Base-by-base conservation (phyloP, 2,797 vertebrate species). In the Chloroceryle inda region DNA sequence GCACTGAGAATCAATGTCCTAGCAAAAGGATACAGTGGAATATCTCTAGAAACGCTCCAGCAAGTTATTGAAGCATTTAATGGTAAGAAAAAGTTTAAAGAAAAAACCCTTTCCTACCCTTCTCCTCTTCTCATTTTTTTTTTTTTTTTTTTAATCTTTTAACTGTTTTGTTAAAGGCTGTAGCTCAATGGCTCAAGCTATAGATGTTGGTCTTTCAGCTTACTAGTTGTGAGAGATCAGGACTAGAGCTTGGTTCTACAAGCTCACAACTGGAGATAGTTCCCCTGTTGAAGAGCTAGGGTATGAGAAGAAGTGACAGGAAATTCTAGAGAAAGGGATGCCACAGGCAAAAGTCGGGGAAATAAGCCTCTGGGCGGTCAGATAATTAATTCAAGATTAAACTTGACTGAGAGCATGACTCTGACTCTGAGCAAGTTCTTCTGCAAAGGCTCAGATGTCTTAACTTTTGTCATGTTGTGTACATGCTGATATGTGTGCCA, bases 1-100 rank as follows among this genome's bases (percentile, higher is more conserved):
- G 99, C 99, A 2, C 98, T 99, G 92, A 98, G 99, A 97, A 99
- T 99, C 97, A 99, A 99, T 69, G 98, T 99, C 85, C 98, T 99
- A 92, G 99, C 99, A 79, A 99, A 99, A 98, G 99, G 99, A 42
- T 90, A 99, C 98, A 99, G 99, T 37, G 99, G 99, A 38, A 98
- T 99, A 97, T 99, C 99, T 71, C 96, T 99, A 88, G 99, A 99
- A 97, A 99, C 99, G 4, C 99, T 99, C 61, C 97, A 98, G 56
- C 98, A 98, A 97, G 99, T 99, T 96, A 98, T 99, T 22, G 98
- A 99, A 96, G 99, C 98, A 20, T 99, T 99, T 97, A 99, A 99
- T 35, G 99, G 99, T 99, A 98, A 98, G 42, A 74, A 53, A 13
- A 72, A 63, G 9, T 37, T 67, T 76, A 22, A 63, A 88, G 15